Conservation (phyloP, 2,888 invertebrate genomes). For the Trachelus stipa region DNA sequence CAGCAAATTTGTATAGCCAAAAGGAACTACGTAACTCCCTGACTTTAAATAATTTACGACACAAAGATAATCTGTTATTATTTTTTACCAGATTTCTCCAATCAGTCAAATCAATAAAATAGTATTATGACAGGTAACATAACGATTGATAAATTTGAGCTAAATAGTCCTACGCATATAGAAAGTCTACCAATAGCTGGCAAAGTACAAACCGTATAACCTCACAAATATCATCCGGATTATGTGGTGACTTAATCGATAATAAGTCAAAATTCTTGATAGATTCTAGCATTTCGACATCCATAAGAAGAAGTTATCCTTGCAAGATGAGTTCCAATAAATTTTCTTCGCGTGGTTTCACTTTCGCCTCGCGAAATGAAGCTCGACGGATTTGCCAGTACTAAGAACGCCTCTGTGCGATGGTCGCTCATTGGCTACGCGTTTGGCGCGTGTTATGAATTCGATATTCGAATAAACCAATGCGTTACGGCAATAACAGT, state of each 20-base stretch:
- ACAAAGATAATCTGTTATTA: neutral
- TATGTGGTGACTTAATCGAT: neutral
- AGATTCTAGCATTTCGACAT: neutral
- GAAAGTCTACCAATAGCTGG: neutral
- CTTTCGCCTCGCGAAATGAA: slow-evolving; percentile 39
- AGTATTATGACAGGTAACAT: neutral
- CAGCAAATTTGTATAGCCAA: neutral
- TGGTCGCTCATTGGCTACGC: neutral
- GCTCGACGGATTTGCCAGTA: neutral
- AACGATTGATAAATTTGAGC: neutral
- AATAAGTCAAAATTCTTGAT: neutral
- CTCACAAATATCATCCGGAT: neutral
- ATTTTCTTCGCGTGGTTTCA: slow-evolving; percentile 49
- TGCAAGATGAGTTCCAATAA: slow-evolving; percentile 13
- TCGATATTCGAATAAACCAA: neutral
- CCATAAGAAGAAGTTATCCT: neutral
- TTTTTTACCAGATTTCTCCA: neutral
- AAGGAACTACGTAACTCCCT: neutral
- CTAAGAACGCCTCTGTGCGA: neutral
- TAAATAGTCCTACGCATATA: neutral
- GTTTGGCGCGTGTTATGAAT: slow-evolving; percentile 49
- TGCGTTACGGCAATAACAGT: neutral
- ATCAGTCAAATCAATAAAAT: neutral
- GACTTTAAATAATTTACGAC: neutral
- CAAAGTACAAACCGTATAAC: neutral